A percentile compares a stretch with the other conserved stretches of the same genome.
These are phyloP conservation scores for Palloptera scutellata DNA, from an alignment of 2,888 invertebrate genomes.

Conservation along the genomic window DNA sequence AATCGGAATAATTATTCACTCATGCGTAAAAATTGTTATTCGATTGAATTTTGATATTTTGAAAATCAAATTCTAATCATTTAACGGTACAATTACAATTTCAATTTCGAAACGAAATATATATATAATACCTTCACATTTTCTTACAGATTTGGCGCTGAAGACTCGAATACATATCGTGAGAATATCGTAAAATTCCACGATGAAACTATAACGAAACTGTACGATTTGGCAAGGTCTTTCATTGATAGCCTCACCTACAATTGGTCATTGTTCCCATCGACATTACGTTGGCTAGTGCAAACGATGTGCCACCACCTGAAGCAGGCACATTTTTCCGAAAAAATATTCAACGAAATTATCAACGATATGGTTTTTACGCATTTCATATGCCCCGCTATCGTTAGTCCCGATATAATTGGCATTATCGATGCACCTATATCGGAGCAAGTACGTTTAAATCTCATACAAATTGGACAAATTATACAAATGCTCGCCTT, in stretches of 20 bases:
- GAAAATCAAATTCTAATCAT: too few species aligned
- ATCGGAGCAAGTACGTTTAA: constrained; percentile 89
- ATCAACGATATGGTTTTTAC: constrained; percentile 94
- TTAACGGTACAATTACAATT: too few species aligned
- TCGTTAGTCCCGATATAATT: constrained; percentile 94
- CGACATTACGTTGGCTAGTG: constrained; percentile 88
- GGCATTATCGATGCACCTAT: constrained; percentile 94
- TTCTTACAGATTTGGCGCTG: constrained; percentile 74
- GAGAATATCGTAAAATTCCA: constrained; percentile 81
- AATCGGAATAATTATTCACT: not conserved
- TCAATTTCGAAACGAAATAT: not conserved
- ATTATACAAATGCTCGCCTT: constrained; percentile 91
- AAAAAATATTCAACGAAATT: constrained; percentile 68
- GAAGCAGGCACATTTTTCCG: constrained; percentile 66
- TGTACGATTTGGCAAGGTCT: constrained; percentile 79
- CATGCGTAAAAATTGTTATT: too few species aligned
- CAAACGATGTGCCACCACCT: constrained; percentile 81
- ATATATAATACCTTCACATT: constrained; percentile 52
- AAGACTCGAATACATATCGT: constrained; percentile 76
- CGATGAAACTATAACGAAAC: constrained; percentile 78
- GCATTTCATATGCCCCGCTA: constrained; percentile 94
- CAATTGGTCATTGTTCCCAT: constrained; percentile 90
- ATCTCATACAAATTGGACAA: constrained; percentile 89
- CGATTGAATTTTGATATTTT: too few species aligned
- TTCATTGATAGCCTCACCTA: constrained; percentile 85